A percentile compares a stretch with the other conserved stretches of the same genome.
Conservation (phyloP, 2,888 invertebrate genomes). For the Eilema griseolum region DNA sequence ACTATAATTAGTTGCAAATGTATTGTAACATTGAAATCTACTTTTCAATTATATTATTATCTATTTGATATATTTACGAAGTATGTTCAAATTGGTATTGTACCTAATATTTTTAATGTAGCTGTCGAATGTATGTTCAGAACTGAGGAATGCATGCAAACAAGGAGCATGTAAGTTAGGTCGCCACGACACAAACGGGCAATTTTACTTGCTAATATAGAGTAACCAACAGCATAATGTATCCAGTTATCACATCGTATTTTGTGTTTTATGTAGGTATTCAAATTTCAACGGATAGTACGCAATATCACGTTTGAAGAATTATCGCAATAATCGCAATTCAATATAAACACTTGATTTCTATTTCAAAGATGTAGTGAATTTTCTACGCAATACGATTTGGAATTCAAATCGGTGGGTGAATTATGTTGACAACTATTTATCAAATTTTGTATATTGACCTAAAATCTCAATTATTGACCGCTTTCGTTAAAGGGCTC, state of each 20-base stretch:
- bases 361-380: neutral
- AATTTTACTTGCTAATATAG: conserved; percentile 74
- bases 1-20: neutral
- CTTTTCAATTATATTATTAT: no score
- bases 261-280: neutral
- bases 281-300: neutral
- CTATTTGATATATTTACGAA: no score
- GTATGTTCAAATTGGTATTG: no score
- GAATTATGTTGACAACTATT: no score
- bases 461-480: no score
- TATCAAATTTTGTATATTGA: no score
- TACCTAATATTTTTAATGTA: no score
- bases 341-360: neutral
- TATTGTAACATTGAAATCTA: no score
- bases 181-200: conserved; percentile 63
- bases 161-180: conserved; percentile 54
- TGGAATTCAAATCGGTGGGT: no score
- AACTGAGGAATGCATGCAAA: conserved; percentile 36
- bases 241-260: conserved; percentile 45
- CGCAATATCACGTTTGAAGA: neutral
- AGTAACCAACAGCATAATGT: conserved; percentile 57
- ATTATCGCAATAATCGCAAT: neutral
- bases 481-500: no score
- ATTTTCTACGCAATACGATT: neutral
- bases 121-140: conserved; percentile 4